A percentile compares a stretch with the other conserved stretches of the same genome.
These are phyloP conservation scores for Agriopis aurantiaria DNA, from an alignment of 2,888 invertebrate genomes.

Conservation along the genomic window DNA sequence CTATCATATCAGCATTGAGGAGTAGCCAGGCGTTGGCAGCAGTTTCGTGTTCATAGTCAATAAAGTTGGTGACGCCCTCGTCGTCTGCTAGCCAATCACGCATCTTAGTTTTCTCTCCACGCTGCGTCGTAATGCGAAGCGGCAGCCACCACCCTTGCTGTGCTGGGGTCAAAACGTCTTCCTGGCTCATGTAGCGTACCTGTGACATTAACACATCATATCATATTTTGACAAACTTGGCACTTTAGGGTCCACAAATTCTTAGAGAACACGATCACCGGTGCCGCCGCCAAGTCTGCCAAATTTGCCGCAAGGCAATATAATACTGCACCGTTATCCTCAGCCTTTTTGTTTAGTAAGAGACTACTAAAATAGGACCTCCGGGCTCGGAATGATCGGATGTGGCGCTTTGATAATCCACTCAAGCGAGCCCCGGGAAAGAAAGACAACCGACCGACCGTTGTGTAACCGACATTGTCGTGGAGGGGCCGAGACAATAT, in stretches of 20 bases:
- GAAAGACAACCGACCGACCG: no score
- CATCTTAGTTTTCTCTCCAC: not conserved
- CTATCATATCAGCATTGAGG: constrained; percentile 1
- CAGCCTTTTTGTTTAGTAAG: no score
- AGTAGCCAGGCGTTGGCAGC: not conserved
- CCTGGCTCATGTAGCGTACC: not conserved
- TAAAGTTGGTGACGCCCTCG: not conserved
- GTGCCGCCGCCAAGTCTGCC: no score
- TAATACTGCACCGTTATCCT: not conserved
- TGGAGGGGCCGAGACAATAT: no score
- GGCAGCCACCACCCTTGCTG: not conserved
- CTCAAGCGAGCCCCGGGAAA: no score
- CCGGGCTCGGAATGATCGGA: no score
- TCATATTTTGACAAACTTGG: not conserved
- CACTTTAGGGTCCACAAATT: not conserved
- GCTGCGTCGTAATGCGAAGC: not conserved
- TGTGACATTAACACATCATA: not conserved
- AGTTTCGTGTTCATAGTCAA: not conserved
- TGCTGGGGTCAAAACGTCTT: not conserved
- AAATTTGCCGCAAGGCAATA: no score
- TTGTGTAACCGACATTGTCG: no score
- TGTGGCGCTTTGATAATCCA: no score
- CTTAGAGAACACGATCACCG: no score
- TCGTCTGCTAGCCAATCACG: not conserved
- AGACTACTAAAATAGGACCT: no score